Evolutionary conservation across 2,888 invertebrate species (phyloP).

Genomic region (Brenthis daphne): DNA sequence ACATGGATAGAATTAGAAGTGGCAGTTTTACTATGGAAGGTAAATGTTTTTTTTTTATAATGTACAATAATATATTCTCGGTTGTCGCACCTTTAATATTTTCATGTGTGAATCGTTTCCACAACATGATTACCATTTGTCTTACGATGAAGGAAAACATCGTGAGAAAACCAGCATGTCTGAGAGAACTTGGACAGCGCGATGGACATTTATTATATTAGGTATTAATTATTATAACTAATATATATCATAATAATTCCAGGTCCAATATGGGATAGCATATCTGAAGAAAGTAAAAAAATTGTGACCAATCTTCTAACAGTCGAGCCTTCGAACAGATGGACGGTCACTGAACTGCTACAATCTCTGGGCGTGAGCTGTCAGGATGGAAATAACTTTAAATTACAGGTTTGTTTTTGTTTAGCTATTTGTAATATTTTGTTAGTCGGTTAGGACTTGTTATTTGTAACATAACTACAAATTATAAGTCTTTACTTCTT

Average conservation of each 20-base stretch:
- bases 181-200: no score
- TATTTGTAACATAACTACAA: no score
- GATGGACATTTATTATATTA: no score
- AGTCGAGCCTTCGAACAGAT: slow-evolving; percentile 88
- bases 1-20: slow-evolving; percentile 90
- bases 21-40: slow-evolving; percentile 91
- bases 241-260: slow-evolving; percentile 4
- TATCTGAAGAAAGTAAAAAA: slow-evolving; percentile 88
- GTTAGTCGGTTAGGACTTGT: no score
- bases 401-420: slow-evolving; percentile 55
- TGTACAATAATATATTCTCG: no score
- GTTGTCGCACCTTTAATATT: no score
- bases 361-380: slow-evolving; percentile 61
- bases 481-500: no score
- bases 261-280: slow-evolving; percentile 85
- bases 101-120: no score
- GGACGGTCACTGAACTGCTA: slow-evolving; percentile 85
- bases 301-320: slow-evolving; percentile 89
- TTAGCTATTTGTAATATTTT: no score
- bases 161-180: no score
- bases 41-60: slow-evolving; percentile 41
- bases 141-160: no score
- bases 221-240: not conserved
- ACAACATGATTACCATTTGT: no score
- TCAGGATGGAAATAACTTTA: slow-evolving; percentile 51